Evolutionary conservation across 53 echinoderm and acorn worm genomes (phyloP).

Genomic region (Temnopleurus reevesii): DNA sequence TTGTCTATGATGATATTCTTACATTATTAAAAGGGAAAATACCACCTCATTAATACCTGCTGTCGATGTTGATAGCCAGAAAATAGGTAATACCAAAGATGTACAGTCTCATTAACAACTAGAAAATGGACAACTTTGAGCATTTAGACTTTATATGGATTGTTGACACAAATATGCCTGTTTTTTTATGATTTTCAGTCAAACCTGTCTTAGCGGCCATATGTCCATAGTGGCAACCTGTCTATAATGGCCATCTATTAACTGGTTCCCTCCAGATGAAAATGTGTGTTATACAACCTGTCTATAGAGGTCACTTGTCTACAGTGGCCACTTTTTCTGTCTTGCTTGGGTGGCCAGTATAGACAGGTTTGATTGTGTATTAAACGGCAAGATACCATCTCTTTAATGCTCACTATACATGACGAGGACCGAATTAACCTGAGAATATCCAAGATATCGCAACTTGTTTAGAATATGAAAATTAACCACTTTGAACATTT

Average conservation of each 20-base stretch:
- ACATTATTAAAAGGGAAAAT: background rate
- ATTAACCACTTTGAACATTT: constrained; percentile 81
- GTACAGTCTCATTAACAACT: constrained; percentile 66
- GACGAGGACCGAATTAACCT: no score
- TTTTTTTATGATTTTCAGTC: constrained; percentile 75
- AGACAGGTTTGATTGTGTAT: no score
- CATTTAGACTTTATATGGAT: constrained; percentile 95
- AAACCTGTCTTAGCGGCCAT: no score
- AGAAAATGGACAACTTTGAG: constrained; percentile 71
- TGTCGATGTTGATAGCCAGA: no score
- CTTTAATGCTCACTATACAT: background rate
- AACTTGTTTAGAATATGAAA: constrained; percentile 70
- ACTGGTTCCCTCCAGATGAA: no score
- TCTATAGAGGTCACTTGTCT: no score
- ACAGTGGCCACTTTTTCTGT: no score
- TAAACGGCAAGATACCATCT: background rate
- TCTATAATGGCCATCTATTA: no score
- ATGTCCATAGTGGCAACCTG: no score
- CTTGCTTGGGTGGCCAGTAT: no score
- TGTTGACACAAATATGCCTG: constrained; percentile 62
- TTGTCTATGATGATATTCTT: constrained; percentile 78
- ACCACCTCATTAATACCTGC: background rate
- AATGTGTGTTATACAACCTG: no score
- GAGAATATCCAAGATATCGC: constrained; percentile 61
- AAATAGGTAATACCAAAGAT: constrained; percentile 67